Evolutionary conservation across 2,888 invertebrate species (phyloP).

Genomic region (Salticus scenicus): DNA sequence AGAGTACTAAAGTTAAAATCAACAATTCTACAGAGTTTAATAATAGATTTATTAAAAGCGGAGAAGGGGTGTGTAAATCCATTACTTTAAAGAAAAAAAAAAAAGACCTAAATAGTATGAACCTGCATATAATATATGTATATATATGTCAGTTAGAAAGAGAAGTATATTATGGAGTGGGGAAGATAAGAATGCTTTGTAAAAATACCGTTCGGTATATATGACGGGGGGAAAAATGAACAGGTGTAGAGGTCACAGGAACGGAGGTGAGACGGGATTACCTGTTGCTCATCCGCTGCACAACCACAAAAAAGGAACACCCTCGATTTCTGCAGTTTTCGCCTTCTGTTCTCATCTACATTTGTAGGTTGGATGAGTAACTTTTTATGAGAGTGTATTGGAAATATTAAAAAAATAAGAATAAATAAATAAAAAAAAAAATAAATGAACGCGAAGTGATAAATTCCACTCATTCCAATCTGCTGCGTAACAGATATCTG

Average conservation of each 20-base stretch:
- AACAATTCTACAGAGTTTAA: too few species aligned
- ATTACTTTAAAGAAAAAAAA: too few species aligned
- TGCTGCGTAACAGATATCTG: too few species aligned
- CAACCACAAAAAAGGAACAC: not conserved
- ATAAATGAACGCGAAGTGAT: too few species aligned
- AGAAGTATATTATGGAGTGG: not conserved
- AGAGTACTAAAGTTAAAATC: too few species aligned
- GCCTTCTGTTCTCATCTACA: not conserved
- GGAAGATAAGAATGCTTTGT: not conserved
- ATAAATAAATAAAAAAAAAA: too few species aligned
- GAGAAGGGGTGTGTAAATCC: too few species aligned
- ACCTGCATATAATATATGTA: not conserved
- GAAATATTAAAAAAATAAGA: too few species aligned
- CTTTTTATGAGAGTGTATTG: too few species aligned
- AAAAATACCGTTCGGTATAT: not conserved
- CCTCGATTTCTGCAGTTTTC: not conserved
- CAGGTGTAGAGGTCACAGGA: constrained; percentile 15
- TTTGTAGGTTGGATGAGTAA: constrained; percentile 6
- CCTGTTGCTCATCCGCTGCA: constrained; percentile 8
- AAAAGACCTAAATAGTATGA: too few species aligned
- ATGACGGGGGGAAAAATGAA: not conserved
- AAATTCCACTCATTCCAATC: too few species aligned
- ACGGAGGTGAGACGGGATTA: constrained; percentile 3
- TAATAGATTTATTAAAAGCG: too few species aligned
- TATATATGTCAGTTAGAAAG: not conserved